A percentile compares a stretch with the other conserved stretches of the same genome.
Evolutionary conservation across 2,888 invertebrate species (phyloP).

Genomic region (Gandaritis pyraliata): DNA sequence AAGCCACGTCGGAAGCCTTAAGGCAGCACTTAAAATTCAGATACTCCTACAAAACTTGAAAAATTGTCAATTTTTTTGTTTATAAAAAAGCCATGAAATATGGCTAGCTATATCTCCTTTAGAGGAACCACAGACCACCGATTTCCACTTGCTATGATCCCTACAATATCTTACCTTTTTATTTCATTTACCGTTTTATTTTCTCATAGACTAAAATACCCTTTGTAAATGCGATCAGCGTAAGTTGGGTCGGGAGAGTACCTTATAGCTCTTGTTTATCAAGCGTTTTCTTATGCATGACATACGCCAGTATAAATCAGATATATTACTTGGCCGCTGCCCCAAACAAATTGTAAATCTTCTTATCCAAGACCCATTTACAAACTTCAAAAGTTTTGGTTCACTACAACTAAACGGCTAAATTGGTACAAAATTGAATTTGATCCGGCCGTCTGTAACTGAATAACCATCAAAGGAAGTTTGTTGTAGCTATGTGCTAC

Average conservation of each 20-base stretch:
- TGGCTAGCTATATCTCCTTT: no score
- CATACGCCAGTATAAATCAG: not conserved
- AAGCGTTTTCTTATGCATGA: constrained; percentile 1
- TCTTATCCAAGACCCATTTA: constrained; percentile 18
- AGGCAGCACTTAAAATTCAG: no score
- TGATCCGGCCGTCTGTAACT: constrained; percentile 32
- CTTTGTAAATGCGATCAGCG: not conserved
- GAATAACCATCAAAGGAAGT: constrained; percentile 38
- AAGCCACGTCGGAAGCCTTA: no score
- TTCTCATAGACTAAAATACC: not conserved
- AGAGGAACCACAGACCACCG: no score
- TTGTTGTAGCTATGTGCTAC: constrained; percentile 22
- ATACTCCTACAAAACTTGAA: no score
- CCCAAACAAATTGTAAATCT: constrained; percentile 16
- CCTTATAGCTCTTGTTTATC: not conserved
- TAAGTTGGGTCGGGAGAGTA: not conserved
- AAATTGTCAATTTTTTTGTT: no score
- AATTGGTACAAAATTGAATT: constrained; percentile 33
- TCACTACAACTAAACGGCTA: constrained; percentile 21
- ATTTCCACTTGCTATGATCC: no score
- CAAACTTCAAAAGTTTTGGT: constrained; percentile 13
- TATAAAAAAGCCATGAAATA: no score
- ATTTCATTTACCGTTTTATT: no score
- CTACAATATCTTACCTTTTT: no score
- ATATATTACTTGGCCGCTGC: constrained; percentile 3